These are phyloP conservation scores for Hycleus phaleratus DNA, from an alignment of 1,140 invertebrate genomes.

Conservation along the genomic window DNA sequence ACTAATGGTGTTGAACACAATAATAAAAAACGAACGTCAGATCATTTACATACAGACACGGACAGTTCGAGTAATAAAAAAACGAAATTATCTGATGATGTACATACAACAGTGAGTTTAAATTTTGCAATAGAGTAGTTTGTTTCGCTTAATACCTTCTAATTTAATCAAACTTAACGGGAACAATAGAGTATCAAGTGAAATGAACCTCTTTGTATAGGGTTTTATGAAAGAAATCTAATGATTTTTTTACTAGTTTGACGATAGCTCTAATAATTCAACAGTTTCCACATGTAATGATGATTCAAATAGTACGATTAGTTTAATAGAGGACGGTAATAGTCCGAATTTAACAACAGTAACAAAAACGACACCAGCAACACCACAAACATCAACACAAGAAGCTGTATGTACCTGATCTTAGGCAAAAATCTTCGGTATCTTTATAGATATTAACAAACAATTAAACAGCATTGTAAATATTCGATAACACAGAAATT, in stretches of 20 bases:
- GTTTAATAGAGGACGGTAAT: conserved; percentile 24
- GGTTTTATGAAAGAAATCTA: neutral
- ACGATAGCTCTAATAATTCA: conserved; percentile 39
- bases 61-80: conserved; percentile 24
- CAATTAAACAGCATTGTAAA: too few species aligned
- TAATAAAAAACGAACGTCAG: conserved; percentile 32
- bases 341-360: neutral
- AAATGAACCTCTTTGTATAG: too few species aligned
- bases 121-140: neutral
- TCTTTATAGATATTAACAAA: neutral
- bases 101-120: conserved; percentile 25
- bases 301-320: conserved; percentile 37
- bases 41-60: conserved; percentile 23
- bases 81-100: conserved; percentile 31
- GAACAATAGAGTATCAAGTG: too few species aligned
- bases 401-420: conserved; percentile 30
- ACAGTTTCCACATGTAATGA: conserved; percentile 30
- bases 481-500: neutral
- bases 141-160: too few species aligned
- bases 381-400: conserved; percentile 8
- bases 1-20: conserved; percentile 22
- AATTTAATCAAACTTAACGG: too few species aligned
- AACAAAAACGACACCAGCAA: neutral
- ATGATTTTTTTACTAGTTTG: conserved; percentile 28
- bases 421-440: conserved; percentile 3